Base-by-base conservation (phyloP, 2,888 invertebrate genomes). In the Sepioteuthis lessoniana region DNA sequence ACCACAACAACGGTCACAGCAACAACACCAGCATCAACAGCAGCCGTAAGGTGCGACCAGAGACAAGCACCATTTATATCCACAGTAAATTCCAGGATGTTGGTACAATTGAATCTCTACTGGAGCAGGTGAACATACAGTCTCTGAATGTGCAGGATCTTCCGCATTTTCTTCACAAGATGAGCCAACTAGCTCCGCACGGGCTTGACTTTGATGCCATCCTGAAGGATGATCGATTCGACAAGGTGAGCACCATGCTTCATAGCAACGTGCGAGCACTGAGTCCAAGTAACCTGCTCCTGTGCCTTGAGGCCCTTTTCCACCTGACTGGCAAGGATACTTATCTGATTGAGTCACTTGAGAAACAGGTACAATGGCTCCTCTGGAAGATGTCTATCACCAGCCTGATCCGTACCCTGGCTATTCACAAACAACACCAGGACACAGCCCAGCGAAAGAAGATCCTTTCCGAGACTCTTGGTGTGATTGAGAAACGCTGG, bases 281-380 rank as follows among this genome's bases (percentile, higher is more conserved):
- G 91, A 93, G 93, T n/a, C 94, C 94, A 19, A 91, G 93, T 21
- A 93, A 55, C 35, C 42, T 94, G 7, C 46, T 94, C 21, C 55
- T 37, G 42, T 94, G 94, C 47, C 94, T 95, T 37, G 92, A 93
- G 10, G 76, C 90, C 21, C 42, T 95, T n/a, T 92, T 94, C 31
- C 93, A 94, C 21, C 93, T 95, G 90, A 92, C 93, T 28, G 10
- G 93, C 31, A 91, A 91, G 55, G 95, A 95, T 55, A 94, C 91
- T 76, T 94, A 55, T 91, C 60, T 95, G 28, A 94, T 95, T 50
- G 93, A 94, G 90, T 94, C 95, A 0, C 94, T 95, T 28, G 94
- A 94, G 47, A 91, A 92, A 42, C 94, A 95, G 94, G 91, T 94
- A 76, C 31, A 94, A 38, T 94, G 95, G 95, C 38, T 95, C 91